Evolutionary conservation across 2,113 vertebrate genomes (phyloP).

Genomic region (Barnardius zonarius): DNA sequence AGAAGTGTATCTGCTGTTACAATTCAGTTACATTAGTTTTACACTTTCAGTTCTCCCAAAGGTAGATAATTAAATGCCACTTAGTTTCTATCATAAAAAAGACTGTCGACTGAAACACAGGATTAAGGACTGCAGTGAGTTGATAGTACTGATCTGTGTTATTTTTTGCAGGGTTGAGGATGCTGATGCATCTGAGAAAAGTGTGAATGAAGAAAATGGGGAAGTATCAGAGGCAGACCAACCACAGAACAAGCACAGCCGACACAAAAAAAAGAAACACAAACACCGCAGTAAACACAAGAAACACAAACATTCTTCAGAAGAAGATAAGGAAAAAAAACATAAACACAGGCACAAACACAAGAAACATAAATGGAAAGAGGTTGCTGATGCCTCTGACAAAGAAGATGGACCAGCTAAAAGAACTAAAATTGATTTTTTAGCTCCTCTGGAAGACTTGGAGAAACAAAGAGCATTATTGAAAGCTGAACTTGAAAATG

Average conservation of each 20-base stretch:
- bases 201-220: conserved; percentile 92
- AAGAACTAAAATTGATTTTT: conserved; percentile 92
- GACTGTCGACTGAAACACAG: background rate
- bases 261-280: conserved; percentile 99
- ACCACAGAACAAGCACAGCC: conserved; percentile 83
- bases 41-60: background rate
- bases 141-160: background rate
- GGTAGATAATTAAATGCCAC: background rate
- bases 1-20: background rate
- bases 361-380: conserved; percentile 97
- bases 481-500: conserved; percentile 98
- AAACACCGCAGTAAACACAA: conserved; percentile 99
- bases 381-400: conserved; percentile 73
- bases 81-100: background rate
- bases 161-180: conserved; percentile 82
- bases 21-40: background rate
- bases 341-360: conserved; percentile 96
- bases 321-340: conserved; percentile 93
- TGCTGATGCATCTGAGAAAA: conserved; percentile 85
- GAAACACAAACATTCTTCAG: conserved; percentile 94
- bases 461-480: conserved; percentile 98
- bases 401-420: conserved; percentile 86
- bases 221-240: conserved; percentile 91
- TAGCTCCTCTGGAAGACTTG: conserved; percentile 93
- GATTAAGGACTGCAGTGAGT: background rate